Conservation (phyloP, 2,113 vertebrate species). For the Cheilinus undulatus region DNA sequence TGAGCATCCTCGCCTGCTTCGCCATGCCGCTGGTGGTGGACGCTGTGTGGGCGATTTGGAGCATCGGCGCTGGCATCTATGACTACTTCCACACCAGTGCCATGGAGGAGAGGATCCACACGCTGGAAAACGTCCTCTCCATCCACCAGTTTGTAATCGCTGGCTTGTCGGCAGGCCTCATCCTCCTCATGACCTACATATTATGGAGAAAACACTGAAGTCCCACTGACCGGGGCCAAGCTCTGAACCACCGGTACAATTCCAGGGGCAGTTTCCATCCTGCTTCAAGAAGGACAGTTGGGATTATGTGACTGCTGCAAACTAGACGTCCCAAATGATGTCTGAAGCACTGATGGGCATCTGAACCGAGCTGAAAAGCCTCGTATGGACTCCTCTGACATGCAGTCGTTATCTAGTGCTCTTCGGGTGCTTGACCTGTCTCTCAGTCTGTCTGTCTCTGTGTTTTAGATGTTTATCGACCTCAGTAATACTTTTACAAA, state of each 20-base stretch:
- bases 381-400: not conserved
- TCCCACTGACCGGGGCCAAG: not conserved
- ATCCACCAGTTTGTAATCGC: constrained; percentile 81
- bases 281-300: not conserved
- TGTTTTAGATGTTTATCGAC: constrained; percentile 7
- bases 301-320: not conserved
- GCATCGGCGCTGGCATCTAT: constrained; percentile 77
- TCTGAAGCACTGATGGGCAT: constrained; percentile 22
- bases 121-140: constrained; percentile 76
- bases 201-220: constrained; percentile 78
- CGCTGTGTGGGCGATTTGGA: constrained; percentile 80
- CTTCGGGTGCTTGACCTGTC: not conserved
- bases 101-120: constrained; percentile 83
- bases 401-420: not conserved
- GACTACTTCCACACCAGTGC: constrained; percentile 83
- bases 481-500: not conserved
- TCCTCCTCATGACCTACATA: constrained; percentile 79
- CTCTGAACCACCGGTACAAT: not conserved
- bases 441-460: constrained; percentile 17
- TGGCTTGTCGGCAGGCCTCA: constrained; percentile 71
- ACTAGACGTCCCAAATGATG: constrained; percentile 9
- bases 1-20: constrained; percentile 17
- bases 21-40: constrained; percentile 79
- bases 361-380: not conserved
- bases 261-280: not conserved